Base-by-base conservation (phyloP, 2,888 invertebrate species). In the Chesias legatella region DNA sequence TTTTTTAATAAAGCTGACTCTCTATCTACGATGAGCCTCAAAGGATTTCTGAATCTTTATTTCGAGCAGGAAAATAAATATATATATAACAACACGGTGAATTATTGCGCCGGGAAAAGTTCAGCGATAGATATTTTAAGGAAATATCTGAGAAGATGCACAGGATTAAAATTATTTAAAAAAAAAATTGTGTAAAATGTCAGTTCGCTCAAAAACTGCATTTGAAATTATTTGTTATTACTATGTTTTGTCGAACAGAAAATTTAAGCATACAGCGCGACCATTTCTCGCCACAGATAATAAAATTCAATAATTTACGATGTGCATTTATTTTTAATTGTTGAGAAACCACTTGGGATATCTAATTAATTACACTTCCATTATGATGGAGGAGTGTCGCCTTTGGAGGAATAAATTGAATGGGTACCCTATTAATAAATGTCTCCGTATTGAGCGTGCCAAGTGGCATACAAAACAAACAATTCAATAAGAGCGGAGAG, bases 391-490 rank as follows among this genome's bases (percentile, higher is more conserved):
- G 38, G 43, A 37, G 56, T 43, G 51, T 49, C 60, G 49, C 53
- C 48, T 52, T 42, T 42, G 37, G 32, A 34, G 48, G 48, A 51
- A 57, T 58, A 56, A 60, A 66, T 58, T 30, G 29, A 48, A 48
- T 61, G 51, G 51, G 51, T 53, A 60, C 47, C 33, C 13, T 26
- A 9, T 48, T 41, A 61, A 60, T 56, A 53, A 55, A 55, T 51
- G 51, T 53, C 26, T 34, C 39, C 43, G 48, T 56, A 63, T 61
- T 39, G 54, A 59, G 53, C 55, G 54, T 56, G 58, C 51, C 49
- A 51, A 51, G 47, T 34, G 36, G 42, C 44, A 48, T 55, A 59
- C 52, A 52, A 62, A 67, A 64, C 60, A 61, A 63, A 62, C 56
- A 57, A 62, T 60, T 60, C 62, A 63, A 58, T 50, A 46, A 50